phyloP scores from a whole-genome alignment of 2,797 vertebrate genomes.

The Lacerta agilis region DNA sequence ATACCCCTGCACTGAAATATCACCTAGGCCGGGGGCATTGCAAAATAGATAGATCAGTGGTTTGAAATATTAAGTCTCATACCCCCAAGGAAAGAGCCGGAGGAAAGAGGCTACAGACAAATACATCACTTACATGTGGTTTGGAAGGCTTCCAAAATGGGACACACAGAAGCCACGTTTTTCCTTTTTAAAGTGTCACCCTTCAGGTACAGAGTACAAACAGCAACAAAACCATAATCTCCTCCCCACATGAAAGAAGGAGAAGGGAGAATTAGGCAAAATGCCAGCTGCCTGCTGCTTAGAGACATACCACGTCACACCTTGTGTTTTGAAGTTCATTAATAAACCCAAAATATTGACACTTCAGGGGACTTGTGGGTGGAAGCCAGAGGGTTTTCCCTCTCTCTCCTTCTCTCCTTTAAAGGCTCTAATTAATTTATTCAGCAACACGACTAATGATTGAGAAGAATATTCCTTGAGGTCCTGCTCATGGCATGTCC shows the following conservation, averaged over 20 bases:
- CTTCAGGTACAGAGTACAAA: slow-evolving; percentile 66
- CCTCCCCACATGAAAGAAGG: slow-evolving; percentile 88
- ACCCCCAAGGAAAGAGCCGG: background rate
- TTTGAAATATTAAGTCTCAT: background rate
- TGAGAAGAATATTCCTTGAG: slow-evolving; percentile 35
- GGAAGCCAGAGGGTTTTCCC: slow-evolving; percentile 57
- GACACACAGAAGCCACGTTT: slow-evolving; percentile 73
- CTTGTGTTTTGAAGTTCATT: slow-evolving; percentile 82
- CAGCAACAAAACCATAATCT: slow-evolving; percentile 74
- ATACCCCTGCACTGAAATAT: background rate
- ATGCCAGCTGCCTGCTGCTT: slow-evolving; percentile 80
- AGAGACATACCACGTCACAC: slow-evolving; percentile 83
- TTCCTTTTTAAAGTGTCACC: slow-evolving; percentile 72
- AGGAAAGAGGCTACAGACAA: slow-evolving; percentile 26
- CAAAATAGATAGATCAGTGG: background rate
- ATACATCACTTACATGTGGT: slow-evolving; percentile 62
- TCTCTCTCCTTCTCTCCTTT: slow-evolving; percentile 14
- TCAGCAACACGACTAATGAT: slow-evolving; percentile 72
- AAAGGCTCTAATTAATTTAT: slow-evolving; percentile 82
- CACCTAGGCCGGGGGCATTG: background rate
- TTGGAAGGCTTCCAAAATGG: slow-evolving; percentile 69
- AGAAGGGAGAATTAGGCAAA: slow-evolving; percentile 78
- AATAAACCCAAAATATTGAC: slow-evolving; percentile 83
- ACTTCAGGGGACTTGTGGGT: slow-evolving; percentile 74
- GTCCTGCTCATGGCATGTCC: slow-evolving; percentile 38